Evolutionary conservation across 1,140 invertebrate genomes (phyloP), one percentile per base, ranked within the genome.

Genomic region (Diorhabda carinulata): DNA sequence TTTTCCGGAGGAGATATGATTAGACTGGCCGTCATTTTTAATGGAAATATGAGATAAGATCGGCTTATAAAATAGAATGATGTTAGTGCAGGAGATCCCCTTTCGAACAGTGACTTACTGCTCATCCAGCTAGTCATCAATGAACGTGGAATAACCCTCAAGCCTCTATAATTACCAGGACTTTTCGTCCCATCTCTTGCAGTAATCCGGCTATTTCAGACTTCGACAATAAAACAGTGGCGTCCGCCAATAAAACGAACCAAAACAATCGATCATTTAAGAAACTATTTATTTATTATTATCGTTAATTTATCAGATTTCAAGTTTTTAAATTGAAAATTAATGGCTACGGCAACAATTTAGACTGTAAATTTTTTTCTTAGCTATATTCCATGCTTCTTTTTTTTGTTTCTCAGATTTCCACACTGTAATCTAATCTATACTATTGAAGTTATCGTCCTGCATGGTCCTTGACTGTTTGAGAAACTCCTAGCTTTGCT

Each of bases 101-200:
- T 64, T 57, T 61, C 64, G 57, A 58, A 47, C 52, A 68, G 65
- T 70, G 66, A 71, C 71, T 64, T 66, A 74, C 57, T 64, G 63
- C 52, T 10, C 61, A 44, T 62, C 64, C 64, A 64, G 59, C 69
- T 69, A 74, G 72, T 77, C 74, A 78, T 77, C 77, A 77, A 78
- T 78, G 74, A 75, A 75, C 75, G 74, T 75, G 72, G 76, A 78
- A 77, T 77, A 77, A 72, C 76, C 74, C 74, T 73, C 74, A 59
- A 74, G 74, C 63, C 73, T 70, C 68, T 73, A 78, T 79, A 80
- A 80, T 80, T 80, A 79, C 77, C 79, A 68, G 73, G 71, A 73
- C 77, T 77, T 73, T 73, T 72, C 73, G 71, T 69, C 64, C 43
- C 68, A 68, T 69, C 69, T 68, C 70, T 70, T 67, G 43, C 9